Base-by-base conservation (phyloP, 2,797 vertebrate genomes). In the Prunella strophiata region DNA sequence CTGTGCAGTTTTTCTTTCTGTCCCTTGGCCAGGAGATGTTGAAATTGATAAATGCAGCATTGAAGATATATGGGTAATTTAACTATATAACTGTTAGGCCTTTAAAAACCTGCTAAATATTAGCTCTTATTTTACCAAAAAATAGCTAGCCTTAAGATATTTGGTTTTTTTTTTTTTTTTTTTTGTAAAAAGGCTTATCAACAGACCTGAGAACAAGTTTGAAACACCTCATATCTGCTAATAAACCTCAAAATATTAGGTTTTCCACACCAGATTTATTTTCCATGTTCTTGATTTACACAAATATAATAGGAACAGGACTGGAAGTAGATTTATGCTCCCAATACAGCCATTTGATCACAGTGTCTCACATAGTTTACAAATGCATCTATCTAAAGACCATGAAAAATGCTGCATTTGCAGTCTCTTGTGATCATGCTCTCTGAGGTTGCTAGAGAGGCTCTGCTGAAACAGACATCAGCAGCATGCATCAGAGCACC, bases 311-410 rank as follows among this genome's bases (percentile, higher is more conserved):
- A 18, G 18, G 51, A 88, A 40, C 11, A 59, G 29, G 29, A 23
- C 61, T 74, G 54, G 70, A 90, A 86, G 57, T 43, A 92, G 81
- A 91, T 91, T 92, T 87, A 85, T 82, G 45, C 18, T 76, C 78
- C 74, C 55, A 87, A 26, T 81, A 81, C 15, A 91, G 84, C 54
- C 38, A 50, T 70, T 68, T 93, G 79, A 95, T 94, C 88, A 88
- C 47, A 3, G 26, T 86, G 88, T 62, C 90, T 91, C 67, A 38
- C 7, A 10, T 0, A 71, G 80, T 88, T 94, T 95, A 96, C 79
- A 81, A 68, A 91, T 54, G 62, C 57, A 77, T 91, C 50, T 71
- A 78, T 90, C 73, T 84, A 72, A 85, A 30, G 38, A 16, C 51
- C 43, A 62, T 45, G 78, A 93, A 89, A 94, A 92, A 89, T 67